These are phyloP conservation scores for Melanotaenia maccullochi DNA, from an alignment of 2,797 vertebrate species.

Conservation along the genomic window DNA sequence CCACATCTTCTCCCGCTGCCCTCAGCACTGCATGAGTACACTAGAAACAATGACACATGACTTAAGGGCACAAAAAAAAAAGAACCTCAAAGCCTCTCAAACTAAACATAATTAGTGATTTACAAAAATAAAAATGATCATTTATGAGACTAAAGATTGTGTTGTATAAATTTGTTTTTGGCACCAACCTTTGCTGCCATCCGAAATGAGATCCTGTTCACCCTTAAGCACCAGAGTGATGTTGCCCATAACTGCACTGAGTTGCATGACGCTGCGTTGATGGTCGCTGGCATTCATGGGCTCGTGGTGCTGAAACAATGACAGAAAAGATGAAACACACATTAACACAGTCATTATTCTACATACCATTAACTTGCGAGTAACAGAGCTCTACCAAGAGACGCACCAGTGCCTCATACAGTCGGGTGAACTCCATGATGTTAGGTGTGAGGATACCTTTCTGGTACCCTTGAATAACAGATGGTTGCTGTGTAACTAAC, in stretches of 20 bases:
- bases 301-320: slow-evolving; percentile 84
- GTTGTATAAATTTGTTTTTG: not conserved
- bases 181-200: slow-evolving; percentile 90
- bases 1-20: slow-evolving; percentile 95
- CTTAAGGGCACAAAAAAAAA: slow-evolving; percentile 68
- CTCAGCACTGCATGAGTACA: slow-evolving; percentile 87
- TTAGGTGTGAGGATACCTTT: slow-evolving; percentile 96
- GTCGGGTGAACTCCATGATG: slow-evolving; percentile 92
- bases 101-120: not conserved
- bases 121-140: not conserved
- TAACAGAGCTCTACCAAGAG: not conserved
- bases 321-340: not conserved
- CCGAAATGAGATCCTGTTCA: slow-evolving; percentile 92
- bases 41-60: slow-evolving; percentile 70
- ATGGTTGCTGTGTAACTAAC: slow-evolving; percentile 92
- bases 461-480: slow-evolving; percentile 92
- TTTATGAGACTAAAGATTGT: not conserved
- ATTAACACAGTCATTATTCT: not conserved
- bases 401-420: slow-evolving; percentile 94
- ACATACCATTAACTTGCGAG: not conserved
- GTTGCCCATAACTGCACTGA: slow-evolving; percentile 94
- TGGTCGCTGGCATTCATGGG: slow-evolving; percentile 86
- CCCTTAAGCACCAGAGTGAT: slow-evolving; percentile 95
- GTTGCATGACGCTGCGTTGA: slow-evolving; percentile 86
- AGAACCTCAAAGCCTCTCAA: not conserved